Evolutionary conservation across 1,140 invertebrate species (phyloP).

Genomic region (Micrasema minimum): DNA sequence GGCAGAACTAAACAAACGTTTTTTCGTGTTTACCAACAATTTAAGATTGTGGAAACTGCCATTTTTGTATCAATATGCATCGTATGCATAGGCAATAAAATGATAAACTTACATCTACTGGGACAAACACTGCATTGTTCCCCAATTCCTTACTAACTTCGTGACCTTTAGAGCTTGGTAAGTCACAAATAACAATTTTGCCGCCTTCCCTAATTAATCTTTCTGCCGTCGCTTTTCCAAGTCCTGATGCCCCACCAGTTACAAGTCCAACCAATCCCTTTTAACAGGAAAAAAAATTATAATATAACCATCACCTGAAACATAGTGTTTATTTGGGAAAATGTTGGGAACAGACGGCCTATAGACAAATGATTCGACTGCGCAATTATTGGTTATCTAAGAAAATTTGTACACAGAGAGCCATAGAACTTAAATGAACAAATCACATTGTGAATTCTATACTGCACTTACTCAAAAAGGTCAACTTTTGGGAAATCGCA

Average conservation of each 20-base stretch:
- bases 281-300: not conserved
- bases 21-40: no score
- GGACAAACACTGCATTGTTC: conserved; percentile 80
- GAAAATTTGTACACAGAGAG: no score
- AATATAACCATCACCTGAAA: not conserved
- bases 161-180: conserved; percentile 84
- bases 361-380: not conserved
- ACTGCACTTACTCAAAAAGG: no score
- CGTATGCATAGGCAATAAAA: no score
- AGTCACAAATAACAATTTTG: conserved; percentile 90
- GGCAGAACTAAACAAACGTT: no score
- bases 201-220: conserved; percentile 83
- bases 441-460: no score
- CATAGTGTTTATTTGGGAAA: not conserved
- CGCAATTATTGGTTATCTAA: not conserved
- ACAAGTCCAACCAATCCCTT: conserved; percentile 84
- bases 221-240: conserved; percentile 90
- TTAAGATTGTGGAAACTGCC: no score
- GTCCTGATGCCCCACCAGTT: conserved; percentile 93
- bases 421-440: no score
- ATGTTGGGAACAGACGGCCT: not conserved
- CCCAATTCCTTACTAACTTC: conserved; percentile 82
- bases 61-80: no score
- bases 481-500: no score
- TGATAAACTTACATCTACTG: conserved; percentile 76